phyloP scores from a whole-genome alignment of 1,140 invertebrate genomes.

The Oscheius sp. region DNA sequence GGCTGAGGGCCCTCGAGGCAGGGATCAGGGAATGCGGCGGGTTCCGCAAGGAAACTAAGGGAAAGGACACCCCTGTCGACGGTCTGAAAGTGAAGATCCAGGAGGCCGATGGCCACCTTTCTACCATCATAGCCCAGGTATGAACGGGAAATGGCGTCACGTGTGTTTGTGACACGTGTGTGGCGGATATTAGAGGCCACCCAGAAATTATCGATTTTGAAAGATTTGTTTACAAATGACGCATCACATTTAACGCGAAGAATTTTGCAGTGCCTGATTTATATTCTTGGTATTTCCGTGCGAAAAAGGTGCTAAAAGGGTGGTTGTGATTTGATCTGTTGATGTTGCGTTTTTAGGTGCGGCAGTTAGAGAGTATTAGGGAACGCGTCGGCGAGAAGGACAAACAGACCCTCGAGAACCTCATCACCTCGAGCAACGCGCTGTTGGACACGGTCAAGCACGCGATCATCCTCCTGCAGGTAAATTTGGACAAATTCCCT shows the following conservation, averaged over 20 bases:
- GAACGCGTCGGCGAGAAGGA: conserved; percentile 31
- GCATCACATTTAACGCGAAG: no score
- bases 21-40: conserved; percentile 70
- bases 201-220: no score
- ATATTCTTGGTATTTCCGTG: no score
- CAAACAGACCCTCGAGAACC: conserved; percentile 44
- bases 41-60: conserved; percentile 33
- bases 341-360: conserved; percentile 41
- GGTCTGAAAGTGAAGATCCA: not conserved
- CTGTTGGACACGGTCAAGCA: conserved; percentile 56
- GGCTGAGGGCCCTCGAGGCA: conserved; percentile 89
- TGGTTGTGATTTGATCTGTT: no score
- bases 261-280: no score
- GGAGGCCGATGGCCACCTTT: conserved; percentile 11
- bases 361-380: conserved; percentile 22
- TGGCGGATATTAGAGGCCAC: no score
- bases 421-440: conserved; percentile 43
- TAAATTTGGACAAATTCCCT: no score
- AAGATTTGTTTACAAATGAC: no score
- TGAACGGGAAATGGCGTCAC: no score
- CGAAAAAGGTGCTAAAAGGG: no score
- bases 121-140: not conserved
- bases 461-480: conserved; percentile 53
- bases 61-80: not conserved
- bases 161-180: no score